Percentiles rank a stretch among this genome's conserved stretches.
phyloP scores from a whole-genome alignment of 1,140 invertebrate species.

The Zaprionus lachaisei region DNA sequence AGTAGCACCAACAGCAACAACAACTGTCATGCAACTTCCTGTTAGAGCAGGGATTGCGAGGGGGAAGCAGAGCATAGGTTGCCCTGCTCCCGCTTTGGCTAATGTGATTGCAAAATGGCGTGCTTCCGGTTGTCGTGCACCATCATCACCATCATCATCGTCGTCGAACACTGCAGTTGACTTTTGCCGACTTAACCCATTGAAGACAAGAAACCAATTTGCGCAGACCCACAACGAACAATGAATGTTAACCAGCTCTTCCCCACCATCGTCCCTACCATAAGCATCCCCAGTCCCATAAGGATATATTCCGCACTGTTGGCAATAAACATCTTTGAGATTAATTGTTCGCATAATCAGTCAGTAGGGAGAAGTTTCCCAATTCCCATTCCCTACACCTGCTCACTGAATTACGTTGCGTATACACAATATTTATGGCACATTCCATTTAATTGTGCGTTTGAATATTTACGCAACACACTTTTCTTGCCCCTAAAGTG shows the following conservation, averaged over 20 bases:
- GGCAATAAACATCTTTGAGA: constrained; percentile 69
- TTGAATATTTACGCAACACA: constrained; percentile 70
- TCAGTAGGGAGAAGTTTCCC: constrained; percentile 15
- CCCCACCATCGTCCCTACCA: not conserved
- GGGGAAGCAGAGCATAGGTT: not conserved
- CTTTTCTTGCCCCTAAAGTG: constrained; percentile 19
- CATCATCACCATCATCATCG: not conserved
- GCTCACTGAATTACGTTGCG: constrained; percentile 69
- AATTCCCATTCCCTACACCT: not conserved
- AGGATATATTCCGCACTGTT: not conserved
- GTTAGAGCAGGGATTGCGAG: not conserved
- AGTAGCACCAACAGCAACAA: constrained; percentile 8
- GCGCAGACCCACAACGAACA: constrained; percentile 29
- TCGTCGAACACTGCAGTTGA: constrained; percentile 14
- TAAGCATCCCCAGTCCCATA: not conserved
- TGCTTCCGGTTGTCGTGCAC: constrained; percentile 51
- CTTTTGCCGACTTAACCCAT: constrained; percentile 14
- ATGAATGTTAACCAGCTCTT: constrained; percentile 19
- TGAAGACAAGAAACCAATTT: constrained; percentile 60
- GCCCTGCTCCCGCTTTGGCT: constrained; percentile 37
- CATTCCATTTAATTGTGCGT: constrained; percentile 79
- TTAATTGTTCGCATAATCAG: constrained; percentile 79
- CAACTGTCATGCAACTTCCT: constrained; percentile 59
- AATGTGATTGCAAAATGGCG: constrained; percentile 76
- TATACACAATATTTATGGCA: constrained; percentile 80